A percentile compares a stretch with the other conserved stretches of the same genome.
These are phyloP conservation scores for Acromyrmex heyeri DNA, from an alignment of 1,140 invertebrate genomes.

Conservation along the genomic window DNA sequence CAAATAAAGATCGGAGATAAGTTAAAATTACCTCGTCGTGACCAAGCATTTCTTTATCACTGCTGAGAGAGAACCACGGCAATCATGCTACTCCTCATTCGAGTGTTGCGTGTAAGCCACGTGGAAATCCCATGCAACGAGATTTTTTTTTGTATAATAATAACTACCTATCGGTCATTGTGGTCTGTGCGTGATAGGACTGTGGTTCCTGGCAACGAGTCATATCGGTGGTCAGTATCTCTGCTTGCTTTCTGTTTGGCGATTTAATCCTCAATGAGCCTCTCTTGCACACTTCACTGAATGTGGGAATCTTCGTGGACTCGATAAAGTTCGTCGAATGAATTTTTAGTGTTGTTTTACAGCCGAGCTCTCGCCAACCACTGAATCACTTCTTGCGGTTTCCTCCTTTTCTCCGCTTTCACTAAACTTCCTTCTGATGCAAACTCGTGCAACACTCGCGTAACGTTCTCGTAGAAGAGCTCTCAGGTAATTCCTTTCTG, in stretches of 20 bases:
- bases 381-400: constrained; percentile 25
- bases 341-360: constrained; percentile 12
- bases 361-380: constrained; percentile 4
- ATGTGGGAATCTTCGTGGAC: constrained; percentile 66
- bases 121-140: not conserved
- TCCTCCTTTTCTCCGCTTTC: not conserved
- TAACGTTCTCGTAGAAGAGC: constrained; percentile 2
- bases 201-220: constrained; percentile 76
- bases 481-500: not conserved
- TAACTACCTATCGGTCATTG: constrained; percentile 75
- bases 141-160: not conserved
- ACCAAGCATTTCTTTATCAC: constrained; percentile 53
- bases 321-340: constrained; percentile 17
- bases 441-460: constrained; percentile 58
- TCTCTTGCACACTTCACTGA: constrained; percentile 77
- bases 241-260: not conserved
- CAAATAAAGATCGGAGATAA: not conserved
- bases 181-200: constrained; percentile 48
- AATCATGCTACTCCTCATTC: not conserved
- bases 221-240: constrained; percentile 73
- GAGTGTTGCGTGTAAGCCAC: not conserved
- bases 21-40: constrained; percentile 4
- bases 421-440: not conserved
- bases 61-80: not conserved
- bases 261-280: constrained; percentile 5